Percentiles rank a stretch among this genome's conserved stretches.
phyloP scores from a whole-genome alignment of 2,888 invertebrate genomes.

The Didymodactylos carnosus region DNA sequence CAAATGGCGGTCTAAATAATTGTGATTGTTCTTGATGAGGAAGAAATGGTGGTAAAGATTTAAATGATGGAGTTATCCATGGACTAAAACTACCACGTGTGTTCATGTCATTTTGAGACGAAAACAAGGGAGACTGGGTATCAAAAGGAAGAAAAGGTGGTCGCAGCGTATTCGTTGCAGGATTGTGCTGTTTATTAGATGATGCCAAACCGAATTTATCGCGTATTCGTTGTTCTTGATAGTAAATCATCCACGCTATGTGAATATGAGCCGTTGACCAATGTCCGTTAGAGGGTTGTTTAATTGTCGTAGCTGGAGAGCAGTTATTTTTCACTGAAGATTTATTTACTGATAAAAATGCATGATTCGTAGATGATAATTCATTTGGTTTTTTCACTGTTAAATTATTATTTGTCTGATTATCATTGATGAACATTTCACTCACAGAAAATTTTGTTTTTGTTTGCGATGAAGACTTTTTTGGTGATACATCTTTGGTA shows the following conservation, averaged over 20 bases:
- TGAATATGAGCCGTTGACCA: background rate
- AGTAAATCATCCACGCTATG: background rate
- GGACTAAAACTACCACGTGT: too few species aligned
- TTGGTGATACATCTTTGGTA: background rate
- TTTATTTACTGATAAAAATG: too few species aligned
- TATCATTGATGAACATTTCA: background rate
- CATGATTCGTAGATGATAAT: too few species aligned
- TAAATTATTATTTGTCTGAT: too few species aligned
- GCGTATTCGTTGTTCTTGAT: background rate
- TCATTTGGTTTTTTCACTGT: too few species aligned
- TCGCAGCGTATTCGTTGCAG: background rate
- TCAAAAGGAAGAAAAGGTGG: too few species aligned
- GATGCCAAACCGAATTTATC: too few species aligned
- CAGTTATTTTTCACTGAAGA: too few species aligned
- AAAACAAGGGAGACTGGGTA: too few species aligned
- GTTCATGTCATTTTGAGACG: too few species aligned
- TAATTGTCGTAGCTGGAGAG: too few species aligned
- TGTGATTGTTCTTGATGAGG: background rate
- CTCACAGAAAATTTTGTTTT: background rate
- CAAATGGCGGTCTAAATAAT: background rate
- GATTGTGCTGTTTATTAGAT: background rate
- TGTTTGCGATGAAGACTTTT: too few species aligned
- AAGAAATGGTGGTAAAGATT: background rate
- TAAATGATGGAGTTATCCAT: background rate
- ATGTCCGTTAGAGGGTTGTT: background rate